phyloP scores from a whole-genome alignment of 1,140 invertebrate genomes.

The Lamellibrachia luymesi region DNA sequence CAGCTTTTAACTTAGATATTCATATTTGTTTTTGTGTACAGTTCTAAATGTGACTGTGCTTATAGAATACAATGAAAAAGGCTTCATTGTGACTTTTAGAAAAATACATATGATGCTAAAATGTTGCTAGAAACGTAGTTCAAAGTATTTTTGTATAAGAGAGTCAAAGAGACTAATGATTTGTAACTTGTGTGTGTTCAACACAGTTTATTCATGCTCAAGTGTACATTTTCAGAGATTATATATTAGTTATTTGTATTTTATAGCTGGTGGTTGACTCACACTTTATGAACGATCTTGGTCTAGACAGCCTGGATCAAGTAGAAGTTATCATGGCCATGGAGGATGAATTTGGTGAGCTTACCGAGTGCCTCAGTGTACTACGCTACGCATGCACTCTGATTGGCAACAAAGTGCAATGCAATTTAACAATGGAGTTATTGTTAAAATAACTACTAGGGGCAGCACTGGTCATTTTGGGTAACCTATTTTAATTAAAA shows the following conservation, averaged over 20 bases:
- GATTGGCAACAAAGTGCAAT: too few species aligned
- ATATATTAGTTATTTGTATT: constrained; percentile 32
- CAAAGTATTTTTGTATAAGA: not conserved
- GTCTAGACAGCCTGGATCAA: constrained; percentile 95
- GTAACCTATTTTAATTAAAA: too few species aligned
- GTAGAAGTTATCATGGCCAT: constrained; percentile 99
- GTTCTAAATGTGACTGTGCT: too few species aligned
- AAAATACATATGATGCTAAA: too few species aligned
- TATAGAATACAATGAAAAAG: too few species aligned
- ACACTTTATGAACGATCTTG: constrained; percentile 96
- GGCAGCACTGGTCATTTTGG: not conserved
- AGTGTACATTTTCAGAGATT: constrained; percentile 1
- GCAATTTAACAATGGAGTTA: not conserved
- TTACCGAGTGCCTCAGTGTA: not conserved
- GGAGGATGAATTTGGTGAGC: constrained; percentile 94
- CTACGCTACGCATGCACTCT: not conserved
- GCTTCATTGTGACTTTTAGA: too few species aligned
- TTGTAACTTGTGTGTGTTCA: not conserved
- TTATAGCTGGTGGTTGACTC: constrained; percentile 83
- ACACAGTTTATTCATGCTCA: not conserved
- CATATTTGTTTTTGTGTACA: too few species aligned
- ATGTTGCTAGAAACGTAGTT: too few species aligned
- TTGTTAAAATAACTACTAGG: not conserved
- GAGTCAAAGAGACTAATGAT: not conserved
- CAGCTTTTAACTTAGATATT: too few species aligned